A percentile compares a stretch with the other conserved stretches of the same genome.
phyloP scores from a whole-genome alignment of 1,140 invertebrate genomes.

The Aphelinus certus region DNA sequence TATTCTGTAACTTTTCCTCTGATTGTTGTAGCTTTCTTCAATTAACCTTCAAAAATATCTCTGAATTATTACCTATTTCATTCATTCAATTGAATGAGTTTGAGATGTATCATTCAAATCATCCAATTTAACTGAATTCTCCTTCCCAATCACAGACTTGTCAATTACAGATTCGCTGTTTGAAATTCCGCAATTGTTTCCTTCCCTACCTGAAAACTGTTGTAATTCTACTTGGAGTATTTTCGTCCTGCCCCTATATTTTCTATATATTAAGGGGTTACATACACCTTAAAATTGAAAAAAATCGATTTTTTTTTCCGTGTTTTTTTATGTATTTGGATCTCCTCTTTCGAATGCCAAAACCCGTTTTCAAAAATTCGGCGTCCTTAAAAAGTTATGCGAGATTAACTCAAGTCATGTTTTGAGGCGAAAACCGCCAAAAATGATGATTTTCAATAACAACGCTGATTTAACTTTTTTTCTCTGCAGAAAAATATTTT shows the following conservation, averaged over 20 bases:
- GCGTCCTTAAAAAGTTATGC: no score
- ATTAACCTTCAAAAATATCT: constrained; percentile 4
- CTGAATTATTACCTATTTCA: background rate
- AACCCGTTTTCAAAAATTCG: no score
- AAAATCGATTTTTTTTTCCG: no score
- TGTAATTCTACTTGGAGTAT: constrained; percentile 2
- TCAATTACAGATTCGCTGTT: background rate
- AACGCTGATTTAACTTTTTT: no score
- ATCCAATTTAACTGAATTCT: constrained; percentile 35
- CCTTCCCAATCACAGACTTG: constrained; percentile 44
- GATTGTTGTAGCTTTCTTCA: constrained; percentile 42
- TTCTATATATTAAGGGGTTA: background rate
- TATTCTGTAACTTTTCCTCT: constrained; percentile 37
- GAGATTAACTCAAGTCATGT: no score
- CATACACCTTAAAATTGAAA: no score
- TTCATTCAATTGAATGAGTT: background rate
- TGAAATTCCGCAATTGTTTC: constrained; percentile 25
- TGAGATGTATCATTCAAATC: background rate
- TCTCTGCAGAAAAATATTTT: no score
- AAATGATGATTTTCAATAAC: no score
- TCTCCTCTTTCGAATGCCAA: no score
- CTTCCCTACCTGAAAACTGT: constrained; percentile 26
- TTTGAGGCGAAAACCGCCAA: no score
- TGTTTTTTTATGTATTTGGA: no score
- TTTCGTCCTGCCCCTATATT: background rate